A percentile compares a stretch with the other conserved stretches of the same genome.
Evolutionary conservation across 2,113 vertebrate species (phyloP).

Genomic region (Malaclemys terrapin): DNA sequence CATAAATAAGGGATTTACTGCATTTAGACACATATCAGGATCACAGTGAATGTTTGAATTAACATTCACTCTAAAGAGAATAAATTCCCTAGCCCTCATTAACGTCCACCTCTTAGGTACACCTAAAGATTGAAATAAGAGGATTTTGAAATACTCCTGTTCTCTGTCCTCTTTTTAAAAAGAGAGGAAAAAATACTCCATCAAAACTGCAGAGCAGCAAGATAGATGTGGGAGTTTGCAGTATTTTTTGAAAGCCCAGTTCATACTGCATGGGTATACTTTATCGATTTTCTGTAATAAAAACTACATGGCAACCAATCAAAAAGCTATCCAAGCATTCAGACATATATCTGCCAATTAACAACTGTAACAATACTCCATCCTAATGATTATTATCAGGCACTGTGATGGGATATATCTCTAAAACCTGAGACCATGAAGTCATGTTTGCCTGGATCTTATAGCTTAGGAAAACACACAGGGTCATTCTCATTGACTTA

Average conservation of each 20-base stretch:
- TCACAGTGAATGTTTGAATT: slow-evolving; percentile 61
- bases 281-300: slow-evolving; percentile 8
- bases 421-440: not conserved
- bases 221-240: slow-evolving; percentile 5
- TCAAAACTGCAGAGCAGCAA: not conserved
- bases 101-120: slow-evolving; percentile 49
- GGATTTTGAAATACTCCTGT: slow-evolving; percentile 36
- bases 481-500: not conserved
- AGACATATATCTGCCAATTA: slow-evolving; percentile 15
- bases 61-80: slow-evolving; percentile 55
- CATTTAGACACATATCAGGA: slow-evolving; percentile 63
- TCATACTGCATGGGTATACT: not conserved
- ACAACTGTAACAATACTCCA: slow-evolving; percentile 5
- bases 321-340: not conserved
- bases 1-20: slow-evolving; percentile 73
- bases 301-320: not conserved
- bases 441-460: not conserved
- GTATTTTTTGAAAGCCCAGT: not conserved
- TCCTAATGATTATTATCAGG: not conserved
- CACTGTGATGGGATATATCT: not conserved
- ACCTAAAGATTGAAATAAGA: slow-evolving; percentile 39
- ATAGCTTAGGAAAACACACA: not conserved
- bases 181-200: not conserved
- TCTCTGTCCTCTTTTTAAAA: not conserved
- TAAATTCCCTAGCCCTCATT: slow-evolving; percentile 14